Base-by-base conservation (phyloP, 2,888 invertebrate genomes). In the Hololepta plana region DNA sequence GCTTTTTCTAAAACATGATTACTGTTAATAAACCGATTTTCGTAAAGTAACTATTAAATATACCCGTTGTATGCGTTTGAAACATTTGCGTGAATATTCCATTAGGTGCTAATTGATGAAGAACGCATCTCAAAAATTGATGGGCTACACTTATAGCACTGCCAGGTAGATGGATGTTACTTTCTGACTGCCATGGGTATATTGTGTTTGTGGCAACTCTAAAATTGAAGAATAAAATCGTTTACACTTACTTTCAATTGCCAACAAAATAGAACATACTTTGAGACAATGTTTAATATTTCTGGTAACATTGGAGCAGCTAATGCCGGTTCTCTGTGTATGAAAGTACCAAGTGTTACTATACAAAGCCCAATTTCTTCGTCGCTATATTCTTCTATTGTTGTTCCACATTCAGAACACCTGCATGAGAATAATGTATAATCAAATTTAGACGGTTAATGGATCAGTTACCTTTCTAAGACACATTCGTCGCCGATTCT, bases 61-160 rank as follows among this genome's bases (percentile, higher is more conserved):
- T 52, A 85, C 87, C 81, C 37, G 80, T 79, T 32, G 82, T 74
- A 45, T 81, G 72, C 8, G 85, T 85, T 53, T 88, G 75, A 53
- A 96, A 93, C 49, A 98, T 73, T 59, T 96, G 95, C 36, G 85
- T 66, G 53, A 96, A 96, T 33, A 98, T 82, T 36, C 93, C 91
- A 54, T 96, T 91, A 0, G 93, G 91, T 1, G 95, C 90, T 28
- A 98, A 62, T 56, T 96, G 93, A 49, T 98, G 96, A 28, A 98
- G 64, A 33, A 90, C 82, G 49, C 95, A 96, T 39, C 98, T 72
- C 32, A 98, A 62, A 59, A 96, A 93, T 59, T 98, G 98, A 50
- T 91, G 79, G 12, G 95, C 95, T 14, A 96, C 91, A 47, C 88
- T 90, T 35, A 87, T 76, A 3, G 87, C 85, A 46, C 91, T 88